These are phyloP conservation scores for Lasioglossum leucozonium DNA, from an alignment of 2,888 invertebrate genomes.

Conservation along the genomic window DNA sequence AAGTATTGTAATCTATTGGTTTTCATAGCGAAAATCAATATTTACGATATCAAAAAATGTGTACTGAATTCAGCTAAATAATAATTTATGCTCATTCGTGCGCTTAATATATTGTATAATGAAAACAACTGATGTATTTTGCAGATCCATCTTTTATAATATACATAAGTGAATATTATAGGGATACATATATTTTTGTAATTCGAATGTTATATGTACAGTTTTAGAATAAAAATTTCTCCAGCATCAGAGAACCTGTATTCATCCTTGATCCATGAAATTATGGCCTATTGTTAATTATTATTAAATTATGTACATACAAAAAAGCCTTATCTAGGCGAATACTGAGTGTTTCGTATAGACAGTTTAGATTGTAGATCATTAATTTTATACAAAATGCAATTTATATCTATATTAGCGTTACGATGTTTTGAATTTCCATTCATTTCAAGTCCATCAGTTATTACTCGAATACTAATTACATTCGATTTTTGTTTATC, in stretches of 20 bases:
- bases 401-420: neutral
- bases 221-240: conserved; percentile 8
- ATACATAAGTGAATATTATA: neutral
- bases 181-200: conserved; percentile 14
- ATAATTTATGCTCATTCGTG: too few species aligned
- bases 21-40: too few species aligned
- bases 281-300: neutral
- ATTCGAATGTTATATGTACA: neutral
- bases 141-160: neutral
- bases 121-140: neutral
- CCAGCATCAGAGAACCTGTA: neutral
- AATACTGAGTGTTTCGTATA: conserved; percentile 35
- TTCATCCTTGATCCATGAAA: neutral
- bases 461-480: conserved; percentile 10
- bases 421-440: conserved; percentile 1
- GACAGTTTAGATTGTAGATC: neutral
- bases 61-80: neutral
- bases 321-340: conserved; percentile 20
- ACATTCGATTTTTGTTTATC: neutral
- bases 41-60: too few species aligned
- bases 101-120: neutral
- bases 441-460: neutral
- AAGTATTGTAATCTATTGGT: too few species aligned
- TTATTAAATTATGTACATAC: conserved; percentile 42
- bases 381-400: conserved; percentile 6